Evolutionary conservation across 2,888 invertebrate genomes (phyloP).

Genomic region (Adelognathus sp.): DNA sequence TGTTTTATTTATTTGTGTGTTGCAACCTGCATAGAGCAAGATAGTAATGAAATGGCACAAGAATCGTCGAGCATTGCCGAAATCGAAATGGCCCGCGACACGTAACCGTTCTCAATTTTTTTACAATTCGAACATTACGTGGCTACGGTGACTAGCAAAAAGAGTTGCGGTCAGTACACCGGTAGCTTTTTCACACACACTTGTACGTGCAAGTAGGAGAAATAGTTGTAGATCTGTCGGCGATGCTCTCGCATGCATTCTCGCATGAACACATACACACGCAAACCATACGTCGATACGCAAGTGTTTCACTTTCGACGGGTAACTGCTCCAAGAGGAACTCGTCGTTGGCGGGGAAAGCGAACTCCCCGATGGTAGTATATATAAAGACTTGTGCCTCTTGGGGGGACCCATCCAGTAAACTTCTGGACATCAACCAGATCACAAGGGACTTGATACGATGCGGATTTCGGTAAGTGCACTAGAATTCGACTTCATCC

Average conservation of each 20-base stretch:
- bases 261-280: constrained; percentile 43
- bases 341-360: constrained; percentile 76
- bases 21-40: neutral
- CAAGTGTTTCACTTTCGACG: constrained; percentile 79
- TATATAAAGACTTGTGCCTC: constrained; percentile 76
- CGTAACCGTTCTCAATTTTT: neutral
- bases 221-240: constrained; percentile 13
- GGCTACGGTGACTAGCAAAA: constrained; percentile 25
- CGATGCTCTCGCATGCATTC: constrained; percentile 41
- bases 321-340: constrained; percentile 66
- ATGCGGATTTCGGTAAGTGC: constrained; percentile 79
- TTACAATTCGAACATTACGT: constrained; percentile 10
- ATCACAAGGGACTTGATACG: constrained; percentile 68
- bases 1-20: neutral
- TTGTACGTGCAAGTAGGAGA: neutral
- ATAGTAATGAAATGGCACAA: neutral
- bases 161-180: constrained; percentile 23
- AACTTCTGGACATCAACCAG: constrained; percentile 75
- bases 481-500: neutral
- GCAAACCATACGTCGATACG: constrained; percentile 29
- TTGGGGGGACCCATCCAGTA: constrained; percentile 79
- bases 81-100: neutral
- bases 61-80: neutral
- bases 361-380: constrained; percentile 68
- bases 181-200: constrained; percentile 14